phyloP scores from a whole-genome alignment of 2,888 invertebrate species.

The Philonicus albiceps region DNA sequence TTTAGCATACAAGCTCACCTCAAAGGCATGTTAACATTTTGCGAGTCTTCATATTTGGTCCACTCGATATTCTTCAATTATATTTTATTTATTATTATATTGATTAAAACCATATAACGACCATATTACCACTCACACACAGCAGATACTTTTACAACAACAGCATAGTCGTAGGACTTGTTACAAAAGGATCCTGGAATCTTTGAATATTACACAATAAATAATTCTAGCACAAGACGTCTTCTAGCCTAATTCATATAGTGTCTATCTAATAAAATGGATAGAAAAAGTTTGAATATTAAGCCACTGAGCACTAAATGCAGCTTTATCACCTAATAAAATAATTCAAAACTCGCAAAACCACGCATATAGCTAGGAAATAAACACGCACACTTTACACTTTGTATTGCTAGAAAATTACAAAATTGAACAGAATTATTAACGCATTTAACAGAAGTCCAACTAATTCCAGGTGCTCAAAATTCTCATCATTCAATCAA shows the following conservation, averaged over 20 bases:
- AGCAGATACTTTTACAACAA: neutral
- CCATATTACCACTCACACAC: no score
- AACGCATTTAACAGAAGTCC: neutral
- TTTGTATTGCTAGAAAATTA: neutral
- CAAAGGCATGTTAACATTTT: neutral
- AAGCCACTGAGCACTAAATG: neutral
- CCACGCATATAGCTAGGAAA: neutral
- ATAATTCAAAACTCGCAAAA: neutral
- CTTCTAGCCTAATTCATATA: neutral
- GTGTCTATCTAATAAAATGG: neutral
- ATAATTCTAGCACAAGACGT: neutral
- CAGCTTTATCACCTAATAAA: neutral
- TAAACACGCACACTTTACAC: neutral
- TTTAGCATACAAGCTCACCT: neutral
- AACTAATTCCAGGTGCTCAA: constrained; percentile 53
- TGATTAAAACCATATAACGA: neutral
- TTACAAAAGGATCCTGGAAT: neutral
- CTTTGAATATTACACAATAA: neutral
- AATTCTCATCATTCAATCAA: constrained; percentile 56
- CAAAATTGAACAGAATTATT: neutral
- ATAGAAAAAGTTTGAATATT: neutral
- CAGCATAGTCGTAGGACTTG: neutral
- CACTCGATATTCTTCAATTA: neutral
- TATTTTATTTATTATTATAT: neutral
- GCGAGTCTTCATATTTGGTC: neutral